phyloP scores from a whole-genome alignment of 2,797 vertebrate species.

The Channallabes apus region DNA sequence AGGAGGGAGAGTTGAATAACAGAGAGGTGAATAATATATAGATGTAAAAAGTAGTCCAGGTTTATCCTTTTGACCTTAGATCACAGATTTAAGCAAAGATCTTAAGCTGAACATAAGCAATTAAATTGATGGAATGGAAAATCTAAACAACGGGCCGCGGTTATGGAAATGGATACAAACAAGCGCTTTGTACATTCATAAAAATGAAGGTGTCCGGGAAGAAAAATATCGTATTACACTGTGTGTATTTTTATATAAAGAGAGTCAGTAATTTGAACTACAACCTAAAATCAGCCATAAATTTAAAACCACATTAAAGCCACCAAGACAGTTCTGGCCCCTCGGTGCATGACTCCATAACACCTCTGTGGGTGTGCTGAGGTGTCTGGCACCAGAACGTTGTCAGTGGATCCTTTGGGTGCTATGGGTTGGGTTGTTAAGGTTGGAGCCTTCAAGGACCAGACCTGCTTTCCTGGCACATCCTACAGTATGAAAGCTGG shows the following conservation, averaged over 20 bases:
- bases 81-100: not conserved
- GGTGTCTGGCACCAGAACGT: too few relatives aligned
- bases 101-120: not conserved
- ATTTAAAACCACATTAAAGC: too few relatives aligned
- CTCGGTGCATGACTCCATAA: too few relatives aligned
- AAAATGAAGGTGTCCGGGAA: not conserved
- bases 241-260: not conserved
- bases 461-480: too few relatives aligned
- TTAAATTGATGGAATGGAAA: not conserved
- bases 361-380: too few relatives aligned
- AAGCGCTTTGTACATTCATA: not conserved
- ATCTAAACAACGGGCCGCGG: not conserved
- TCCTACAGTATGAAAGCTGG: too few relatives aligned
- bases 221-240: too few relatives aligned
- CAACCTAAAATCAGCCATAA: not conserved
- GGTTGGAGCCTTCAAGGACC: too few relatives aligned
- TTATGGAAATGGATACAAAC: not conserved
- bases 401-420: too few relatives aligned
- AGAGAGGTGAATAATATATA: not conserved
- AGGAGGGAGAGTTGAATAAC: too few relatives aligned
- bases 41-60: slow-evolving; percentile 2
- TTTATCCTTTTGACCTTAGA: not conserved
- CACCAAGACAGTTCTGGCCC: too few relatives aligned
- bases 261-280: not conserved
- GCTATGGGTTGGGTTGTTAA: too few relatives aligned